A percentile compares a stretch with the other conserved stretches of the same genome.
These are phyloP conservation scores for Nemapogon koenigi DNA, from an alignment of 2,888 invertebrate genomes.

Conservation along the genomic window DNA sequence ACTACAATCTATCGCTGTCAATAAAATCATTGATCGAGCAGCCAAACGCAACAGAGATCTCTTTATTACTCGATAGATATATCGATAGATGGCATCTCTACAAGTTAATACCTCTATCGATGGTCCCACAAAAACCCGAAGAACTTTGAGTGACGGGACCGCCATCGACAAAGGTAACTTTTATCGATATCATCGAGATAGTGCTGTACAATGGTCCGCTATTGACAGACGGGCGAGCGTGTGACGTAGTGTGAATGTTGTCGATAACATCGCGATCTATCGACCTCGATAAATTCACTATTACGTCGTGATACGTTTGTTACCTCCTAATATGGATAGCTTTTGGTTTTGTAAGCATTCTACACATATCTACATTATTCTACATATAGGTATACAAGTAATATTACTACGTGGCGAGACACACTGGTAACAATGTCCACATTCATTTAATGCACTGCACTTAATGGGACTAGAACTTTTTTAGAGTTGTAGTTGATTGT, in stretches of 20 bases:
- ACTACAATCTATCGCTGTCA: constrained; percentile 7
- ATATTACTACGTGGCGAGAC: too few relatives aligned
- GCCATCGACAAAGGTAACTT: constrained; percentile 45
- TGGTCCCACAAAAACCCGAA: constrained; percentile 45
- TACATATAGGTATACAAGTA: too few relatives aligned
- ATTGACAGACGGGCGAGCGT: constrained; percentile 49
- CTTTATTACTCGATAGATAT: constrained; percentile 12
- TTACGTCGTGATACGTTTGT: constrained; percentile 31
- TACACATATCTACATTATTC: too few relatives aligned
- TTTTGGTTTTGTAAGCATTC: too few relatives aligned
- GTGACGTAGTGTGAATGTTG: constrained; percentile 64
- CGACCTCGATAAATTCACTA: constrained; percentile 47
- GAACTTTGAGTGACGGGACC: constrained; percentile 61
- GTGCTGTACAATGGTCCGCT: constrained; percentile 49
- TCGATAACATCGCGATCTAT: constrained; percentile 44
- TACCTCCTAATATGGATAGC: too few relatives aligned
- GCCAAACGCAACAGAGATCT: background rate
- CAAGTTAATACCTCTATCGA: constrained; percentile 49
- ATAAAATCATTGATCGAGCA: constrained; percentile 8
- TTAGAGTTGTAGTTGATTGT: too few relatives aligned
- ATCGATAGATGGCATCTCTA: constrained; percentile 35
- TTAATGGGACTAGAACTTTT: too few relatives aligned
- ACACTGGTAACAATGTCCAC: too few relatives aligned
- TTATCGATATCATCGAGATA: constrained; percentile 46
- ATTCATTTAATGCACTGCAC: too few relatives aligned